A percentile compares a stretch with the other conserved stretches of the same genome.
Conservation (phyloP, 2,797 vertebrate species). For the Remorina albescens region DNA sequence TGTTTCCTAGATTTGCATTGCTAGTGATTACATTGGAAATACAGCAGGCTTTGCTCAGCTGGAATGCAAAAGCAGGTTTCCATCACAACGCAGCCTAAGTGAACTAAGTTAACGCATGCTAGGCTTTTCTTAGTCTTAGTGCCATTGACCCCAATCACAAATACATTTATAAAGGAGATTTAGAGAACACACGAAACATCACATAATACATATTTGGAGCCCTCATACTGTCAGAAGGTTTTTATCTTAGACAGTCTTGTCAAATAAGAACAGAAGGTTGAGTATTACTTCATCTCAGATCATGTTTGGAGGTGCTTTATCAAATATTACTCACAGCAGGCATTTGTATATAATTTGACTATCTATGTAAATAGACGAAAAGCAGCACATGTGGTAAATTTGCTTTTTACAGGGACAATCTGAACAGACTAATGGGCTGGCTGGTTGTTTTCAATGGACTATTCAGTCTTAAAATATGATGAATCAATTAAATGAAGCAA, state of each 20-base stretch:
- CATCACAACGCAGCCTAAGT: neutral
- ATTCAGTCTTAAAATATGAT: neutral
- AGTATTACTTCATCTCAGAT: neutral
- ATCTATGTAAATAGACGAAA: constrained; percentile 55
- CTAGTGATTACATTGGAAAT: neutral
- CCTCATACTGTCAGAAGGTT: neutral
- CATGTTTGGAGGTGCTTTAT: neutral
- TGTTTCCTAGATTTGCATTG: constrained; percentile 6
- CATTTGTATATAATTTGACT: constrained; percentile 73
- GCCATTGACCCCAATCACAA: neutral
- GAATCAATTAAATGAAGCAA: neutral
- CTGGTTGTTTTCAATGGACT: neutral
- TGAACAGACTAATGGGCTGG: neutral
- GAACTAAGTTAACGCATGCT: neutral
- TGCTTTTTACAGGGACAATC: neutral
- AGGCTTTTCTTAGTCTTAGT: neutral
- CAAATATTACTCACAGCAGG: neutral
- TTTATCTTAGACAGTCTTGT: neutral
- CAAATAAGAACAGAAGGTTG: neutral
- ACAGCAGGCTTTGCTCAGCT: neutral
- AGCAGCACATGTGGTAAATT: neutral
- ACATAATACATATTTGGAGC: neutral
- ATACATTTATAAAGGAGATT: neutral
- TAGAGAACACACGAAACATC: neutral
- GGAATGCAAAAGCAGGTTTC: neutral